A percentile compares a stretch with the other conserved stretches of the same genome.
phyloP scores from a whole-genome alignment of 2,888 invertebrate species.

The Cheilosia grossa region DNA sequence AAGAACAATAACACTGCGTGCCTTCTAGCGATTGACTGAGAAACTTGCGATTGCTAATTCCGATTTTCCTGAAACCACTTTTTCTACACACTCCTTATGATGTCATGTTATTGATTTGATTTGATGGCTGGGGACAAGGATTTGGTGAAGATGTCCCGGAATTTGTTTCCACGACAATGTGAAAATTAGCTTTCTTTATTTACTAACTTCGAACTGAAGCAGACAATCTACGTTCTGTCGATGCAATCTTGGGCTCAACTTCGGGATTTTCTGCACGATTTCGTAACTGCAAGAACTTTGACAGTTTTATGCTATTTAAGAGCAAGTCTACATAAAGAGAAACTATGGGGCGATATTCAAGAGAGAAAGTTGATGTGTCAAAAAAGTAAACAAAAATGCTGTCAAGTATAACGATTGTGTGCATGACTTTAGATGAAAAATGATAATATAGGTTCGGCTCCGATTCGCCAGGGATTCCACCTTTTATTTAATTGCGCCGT shows the following conservation, averaged over 20 bases:
- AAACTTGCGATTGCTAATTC: conserved; percentile 3
- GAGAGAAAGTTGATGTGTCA: background rate
- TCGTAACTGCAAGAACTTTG: conserved; percentile 67
- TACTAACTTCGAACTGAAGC: conserved; percentile 30
- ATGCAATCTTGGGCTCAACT: conserved; percentile 47
- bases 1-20: conserved; percentile 9
- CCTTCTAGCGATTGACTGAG: conserved; percentile 4
- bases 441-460: too few species aligned
- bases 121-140: conserved; percentile 26
- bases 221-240: conserved; percentile 22
- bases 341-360: background rate
- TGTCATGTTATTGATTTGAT: conserved; percentile 69
- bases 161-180: conserved; percentile 45
- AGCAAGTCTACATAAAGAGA: conserved; percentile 22
- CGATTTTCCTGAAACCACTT: conserved; percentile 29
- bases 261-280: conserved; percentile 61
- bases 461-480: too few species aligned
- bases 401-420: too few species aligned
- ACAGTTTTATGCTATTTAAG: conserved; percentile 69
- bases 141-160: conserved; percentile 30
- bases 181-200: conserved; percentile 34
- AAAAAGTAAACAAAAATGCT: too few species aligned
- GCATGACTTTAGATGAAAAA: too few species aligned
- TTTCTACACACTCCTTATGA: conserved; percentile 54
- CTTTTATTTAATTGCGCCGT: too few species aligned